These are phyloP conservation scores for Lepas anatifera DNA, from an alignment of 2,888 invertebrate genomes.

Conservation along the genomic window DNA sequence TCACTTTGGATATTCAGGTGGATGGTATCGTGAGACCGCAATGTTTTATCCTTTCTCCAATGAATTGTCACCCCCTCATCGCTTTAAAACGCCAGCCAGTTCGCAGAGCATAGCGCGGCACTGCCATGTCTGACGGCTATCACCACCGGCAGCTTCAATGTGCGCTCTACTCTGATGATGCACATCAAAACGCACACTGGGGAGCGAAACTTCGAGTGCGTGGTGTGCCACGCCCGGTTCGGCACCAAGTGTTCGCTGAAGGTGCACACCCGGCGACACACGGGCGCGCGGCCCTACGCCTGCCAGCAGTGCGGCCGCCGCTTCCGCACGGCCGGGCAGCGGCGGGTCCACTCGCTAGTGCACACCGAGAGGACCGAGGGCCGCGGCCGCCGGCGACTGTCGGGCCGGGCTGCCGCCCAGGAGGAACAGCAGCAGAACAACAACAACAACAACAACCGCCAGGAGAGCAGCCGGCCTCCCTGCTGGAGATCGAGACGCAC, in stretches of 20 bases:
- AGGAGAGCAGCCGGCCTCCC: no score
- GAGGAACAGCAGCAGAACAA: neutral
- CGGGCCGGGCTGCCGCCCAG: neutral
- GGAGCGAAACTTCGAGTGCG: slow-evolving; percentile 43
- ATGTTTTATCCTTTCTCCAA: no score
- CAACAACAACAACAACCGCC: no score
- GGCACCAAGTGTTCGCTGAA: slow-evolving; percentile 55
- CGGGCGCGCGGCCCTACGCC: slow-evolving; percentile 66
- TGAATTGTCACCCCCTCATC: no score
- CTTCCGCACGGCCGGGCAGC: slow-evolving; percentile 53
- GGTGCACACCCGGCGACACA: slow-evolving; percentile 66
- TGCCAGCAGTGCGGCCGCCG: slow-evolving; percentile 67
- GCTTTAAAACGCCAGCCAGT: no score
- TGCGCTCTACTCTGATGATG: slow-evolving; percentile 51
- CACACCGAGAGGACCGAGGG: neutral
- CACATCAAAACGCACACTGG: slow-evolving; percentile 47
- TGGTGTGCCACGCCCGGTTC: slow-evolving; percentile 48
- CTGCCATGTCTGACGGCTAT: no score
- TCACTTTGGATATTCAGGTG: no score
- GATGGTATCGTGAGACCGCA: no score
- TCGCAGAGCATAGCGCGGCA: no score
- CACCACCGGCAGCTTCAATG: slow-evolving; percentile 48
- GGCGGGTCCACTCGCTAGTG: slow-evolving; percentile 26
- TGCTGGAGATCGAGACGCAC: no score
- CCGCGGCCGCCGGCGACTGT: neutral